phyloP scores from a whole-genome alignment of 2,888 invertebrate species.

The Holacanthella duospinosa region DNA sequence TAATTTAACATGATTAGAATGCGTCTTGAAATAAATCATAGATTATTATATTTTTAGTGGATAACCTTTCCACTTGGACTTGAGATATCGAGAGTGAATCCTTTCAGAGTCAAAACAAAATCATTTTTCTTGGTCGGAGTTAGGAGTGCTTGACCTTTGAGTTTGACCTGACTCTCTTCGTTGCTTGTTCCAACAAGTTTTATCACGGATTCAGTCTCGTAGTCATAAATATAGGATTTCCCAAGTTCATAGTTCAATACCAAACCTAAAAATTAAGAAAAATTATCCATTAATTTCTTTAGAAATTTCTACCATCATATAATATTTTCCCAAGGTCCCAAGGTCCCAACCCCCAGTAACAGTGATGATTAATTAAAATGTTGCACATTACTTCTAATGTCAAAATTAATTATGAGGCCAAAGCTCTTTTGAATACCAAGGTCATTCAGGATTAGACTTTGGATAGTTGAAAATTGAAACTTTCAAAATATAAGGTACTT shows the following conservation, averaged over 20 bases:
- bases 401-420: too few species aligned
- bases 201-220: conserved; percentile 29
- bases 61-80: conserved; percentile 29
- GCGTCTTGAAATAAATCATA: neutral
- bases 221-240: conserved; percentile 30
- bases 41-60: neutral
- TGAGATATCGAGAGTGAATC: neutral
- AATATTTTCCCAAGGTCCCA: too few species aligned
- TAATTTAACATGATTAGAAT: too few species aligned
- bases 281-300: neutral
- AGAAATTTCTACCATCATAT: too few species aligned
- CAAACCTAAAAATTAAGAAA: neutral
- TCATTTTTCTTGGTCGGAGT: conserved; percentile 42
- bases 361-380: too few species aligned
- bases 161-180: conserved; percentile 36
- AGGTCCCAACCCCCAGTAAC: too few species aligned
- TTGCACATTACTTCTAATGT: too few species aligned
- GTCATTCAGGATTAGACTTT: too few species aligned
- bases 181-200: conserved; percentile 25
- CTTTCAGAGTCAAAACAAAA: conserved; percentile 37
- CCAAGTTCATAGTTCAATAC: conserved; percentile 25
- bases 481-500: too few species aligned
- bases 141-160: conserved; percentile 41
- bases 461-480: too few species aligned
- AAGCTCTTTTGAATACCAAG: too few species aligned